Percentiles rank a stretch among this genome's conserved stretches.
These are phyloP conservation scores for Parambassis ranga DNA, from an alignment of 2,797 vertebrate genomes.

Conservation along the genomic window DNA sequence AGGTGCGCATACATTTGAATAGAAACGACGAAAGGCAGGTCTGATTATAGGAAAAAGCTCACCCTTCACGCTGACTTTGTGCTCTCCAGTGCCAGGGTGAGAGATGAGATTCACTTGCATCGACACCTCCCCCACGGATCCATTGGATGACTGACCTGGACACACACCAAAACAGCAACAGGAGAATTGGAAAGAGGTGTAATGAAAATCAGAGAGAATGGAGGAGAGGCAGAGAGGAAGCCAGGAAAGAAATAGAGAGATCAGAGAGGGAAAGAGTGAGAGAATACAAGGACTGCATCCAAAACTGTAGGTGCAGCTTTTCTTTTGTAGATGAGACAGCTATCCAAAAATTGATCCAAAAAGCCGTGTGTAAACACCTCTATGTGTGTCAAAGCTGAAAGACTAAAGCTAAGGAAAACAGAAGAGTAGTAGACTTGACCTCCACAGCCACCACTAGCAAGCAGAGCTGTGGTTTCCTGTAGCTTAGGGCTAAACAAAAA, in stretches of 20 bases:
- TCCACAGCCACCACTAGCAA: slow-evolving; percentile 7
- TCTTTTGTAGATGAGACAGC: slow-evolving; percentile 8
- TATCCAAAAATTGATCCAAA: slow-evolving; percentile 34
- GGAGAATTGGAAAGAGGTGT: slow-evolving; percentile 55
- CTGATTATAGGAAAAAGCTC: slow-evolving; percentile 41
- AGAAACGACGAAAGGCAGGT: slow-evolving; percentile 10
- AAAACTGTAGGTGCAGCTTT: slow-evolving; percentile 26
- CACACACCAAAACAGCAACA: slow-evolving; percentile 65
- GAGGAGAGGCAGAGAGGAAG: slow-evolving; percentile 9
- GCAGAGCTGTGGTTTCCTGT: slow-evolving; percentile 32
- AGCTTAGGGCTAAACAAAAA: slow-evolving; percentile 40
- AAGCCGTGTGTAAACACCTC: slow-evolving; percentile 21
- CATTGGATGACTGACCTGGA: slow-evolving; percentile 87
- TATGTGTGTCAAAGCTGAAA: slow-evolving; percentile 21
- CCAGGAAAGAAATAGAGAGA: slow-evolving; percentile 14
- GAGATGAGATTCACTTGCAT: slow-evolving; percentile 93
- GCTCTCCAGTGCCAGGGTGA: slow-evolving; percentile 94
- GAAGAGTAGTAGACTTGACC: slow-evolving; percentile 14
- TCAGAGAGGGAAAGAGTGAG: not conserved
- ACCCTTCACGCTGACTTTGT: slow-evolving; percentile 94
- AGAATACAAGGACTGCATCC: slow-evolving; percentile 19
- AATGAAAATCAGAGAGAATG: slow-evolving; percentile 33
- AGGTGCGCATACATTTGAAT: slow-evolving; percentile 28
- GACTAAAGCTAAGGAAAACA: slow-evolving; percentile 18
- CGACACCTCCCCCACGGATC: slow-evolving; percentile 91